These are phyloP conservation scores for Paramormyrops kingsleyae DNA, from an alignment of 2,113 vertebrate genomes.

Conservation along the genomic window DNA sequence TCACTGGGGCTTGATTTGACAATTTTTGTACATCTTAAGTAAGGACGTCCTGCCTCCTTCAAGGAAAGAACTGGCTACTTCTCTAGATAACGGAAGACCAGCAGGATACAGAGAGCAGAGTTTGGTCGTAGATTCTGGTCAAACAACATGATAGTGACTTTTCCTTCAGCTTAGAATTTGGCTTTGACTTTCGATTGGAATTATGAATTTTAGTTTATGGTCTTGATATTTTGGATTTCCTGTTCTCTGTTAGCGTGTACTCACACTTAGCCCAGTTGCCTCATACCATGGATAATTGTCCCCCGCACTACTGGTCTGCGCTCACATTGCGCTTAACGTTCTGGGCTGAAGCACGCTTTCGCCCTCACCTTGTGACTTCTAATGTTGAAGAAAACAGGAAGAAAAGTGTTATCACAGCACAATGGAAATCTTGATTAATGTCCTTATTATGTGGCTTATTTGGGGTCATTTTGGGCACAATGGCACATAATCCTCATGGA, in stretches of 20 bases:
- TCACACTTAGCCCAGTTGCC: background rate
- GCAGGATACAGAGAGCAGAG: background rate
- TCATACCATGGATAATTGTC: background rate
- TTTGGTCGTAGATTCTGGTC: background rate
- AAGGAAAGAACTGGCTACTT: background rate
- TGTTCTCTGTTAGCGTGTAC: background rate
- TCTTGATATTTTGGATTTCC: background rate
- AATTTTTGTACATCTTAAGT: background rate
- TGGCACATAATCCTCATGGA: background rate
- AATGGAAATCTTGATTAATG: background rate
- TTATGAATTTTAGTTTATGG: background rate
- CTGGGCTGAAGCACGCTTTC: background rate
- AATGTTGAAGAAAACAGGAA: background rate
- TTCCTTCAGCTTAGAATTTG: background rate
- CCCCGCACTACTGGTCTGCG: background rate
- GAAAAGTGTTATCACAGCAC: background rate
- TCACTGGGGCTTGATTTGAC: background rate
- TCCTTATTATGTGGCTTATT: background rate
- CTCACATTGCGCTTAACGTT: background rate
- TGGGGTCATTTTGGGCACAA: background rate
- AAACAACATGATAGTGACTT: background rate
- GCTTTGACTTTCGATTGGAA: background rate
- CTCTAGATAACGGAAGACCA: background rate
- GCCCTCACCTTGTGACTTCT: too few species aligned
- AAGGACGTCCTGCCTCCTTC: background rate